These are phyloP conservation scores for Drosophila tsacasi DNA, from an alignment of 1,140 invertebrate genomes.

Conservation along the genomic window DNA sequence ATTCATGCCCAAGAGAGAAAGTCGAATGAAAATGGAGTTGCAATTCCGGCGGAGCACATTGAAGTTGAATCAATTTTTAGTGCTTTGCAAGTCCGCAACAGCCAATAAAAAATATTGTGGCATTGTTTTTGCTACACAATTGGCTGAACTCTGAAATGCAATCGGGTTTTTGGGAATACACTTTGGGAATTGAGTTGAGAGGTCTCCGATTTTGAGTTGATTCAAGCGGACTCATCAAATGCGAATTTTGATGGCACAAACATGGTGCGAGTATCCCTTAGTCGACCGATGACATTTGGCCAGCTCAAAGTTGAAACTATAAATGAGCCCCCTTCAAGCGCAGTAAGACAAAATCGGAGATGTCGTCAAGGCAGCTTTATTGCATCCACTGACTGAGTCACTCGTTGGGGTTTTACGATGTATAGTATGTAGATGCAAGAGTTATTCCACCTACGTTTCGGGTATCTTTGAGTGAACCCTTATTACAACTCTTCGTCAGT, in stretches of 20 bases:
- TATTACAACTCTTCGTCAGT: neutral
- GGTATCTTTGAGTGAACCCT: too few relatives aligned
- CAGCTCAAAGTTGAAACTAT: slow-evolving; percentile 3
- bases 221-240: slow-evolving; percentile 12
- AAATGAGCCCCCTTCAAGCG: neutral
- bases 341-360: too few relatives aligned
- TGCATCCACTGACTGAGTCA: neutral
- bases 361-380: neutral
- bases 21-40: slow-evolving; percentile 20
- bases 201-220: neutral
- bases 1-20: slow-evolving; percentile 31
- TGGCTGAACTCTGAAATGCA: slow-evolving; percentile 13
- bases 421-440: slow-evolving; percentile 10
- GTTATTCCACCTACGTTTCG: neutral
- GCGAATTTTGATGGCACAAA: neutral
- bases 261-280: neutral
- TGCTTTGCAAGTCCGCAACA: slow-evolving; percentile 8
- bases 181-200: neutral
- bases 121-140: slow-evolving; percentile 21
- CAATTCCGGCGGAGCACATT: slow-evolving; percentile 15
- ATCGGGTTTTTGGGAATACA: slow-evolving; percentile 16
- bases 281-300: neutral
- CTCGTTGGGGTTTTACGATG: slow-evolving; percentile 13
- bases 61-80: slow-evolving; percentile 33
- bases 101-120: slow-evolving; percentile 36